phyloP scores from a whole-genome alignment of 2,888 invertebrate genomes.

The Hololepta plana region DNA sequence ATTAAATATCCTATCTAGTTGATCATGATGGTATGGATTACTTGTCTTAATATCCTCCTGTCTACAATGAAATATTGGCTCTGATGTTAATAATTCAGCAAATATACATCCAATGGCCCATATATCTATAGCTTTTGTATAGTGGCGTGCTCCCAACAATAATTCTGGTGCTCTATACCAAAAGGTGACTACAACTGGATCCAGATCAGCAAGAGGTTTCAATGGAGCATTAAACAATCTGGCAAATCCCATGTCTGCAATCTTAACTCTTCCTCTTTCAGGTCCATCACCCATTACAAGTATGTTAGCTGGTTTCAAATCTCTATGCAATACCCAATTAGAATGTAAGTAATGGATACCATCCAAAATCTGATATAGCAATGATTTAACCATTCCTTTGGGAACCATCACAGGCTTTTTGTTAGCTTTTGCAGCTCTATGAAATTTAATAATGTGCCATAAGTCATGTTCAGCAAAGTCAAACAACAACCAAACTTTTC shows the following conservation, averaged over 20 bases:
- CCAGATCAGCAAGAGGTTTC: constrained; percentile 92
- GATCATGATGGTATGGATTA: constrained; percentile 98
- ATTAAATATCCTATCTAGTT: constrained; percentile 94
- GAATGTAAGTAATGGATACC: constrained; percentile 98
- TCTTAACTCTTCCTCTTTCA: constrained; percentile 91
- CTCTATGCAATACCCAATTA: constrained; percentile 97
- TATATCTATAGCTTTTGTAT: constrained; percentile 98
- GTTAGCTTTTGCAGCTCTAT: constrained; percentile 92
- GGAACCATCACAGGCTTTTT: constrained; percentile 93
- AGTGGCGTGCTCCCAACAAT: constrained; percentile 85
- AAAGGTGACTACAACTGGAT: constrained; percentile 98
- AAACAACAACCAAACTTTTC: constrained; percentile 93
- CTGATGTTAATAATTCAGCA: constrained; percentile 94
- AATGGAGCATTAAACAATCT: constrained; percentile 93
- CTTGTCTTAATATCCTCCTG: constrained; percentile 99
- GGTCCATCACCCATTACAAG: constrained; percentile 98
- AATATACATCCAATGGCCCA: constrained; percentile 99
- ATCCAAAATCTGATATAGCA: constrained; percentile 94
- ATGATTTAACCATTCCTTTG: constrained; percentile 93
- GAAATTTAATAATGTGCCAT: constrained; percentile 99
- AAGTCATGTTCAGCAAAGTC: constrained; percentile 99
- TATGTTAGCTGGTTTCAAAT: constrained; percentile 98
- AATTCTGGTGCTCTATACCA: constrained; percentile 98
- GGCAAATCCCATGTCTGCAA: constrained; percentile 99
- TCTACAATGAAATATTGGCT: constrained; percentile 97